Evolutionary conservation across 2,113 vertebrate species (phyloP).

Genomic region (Mastomys coucha): DNA sequence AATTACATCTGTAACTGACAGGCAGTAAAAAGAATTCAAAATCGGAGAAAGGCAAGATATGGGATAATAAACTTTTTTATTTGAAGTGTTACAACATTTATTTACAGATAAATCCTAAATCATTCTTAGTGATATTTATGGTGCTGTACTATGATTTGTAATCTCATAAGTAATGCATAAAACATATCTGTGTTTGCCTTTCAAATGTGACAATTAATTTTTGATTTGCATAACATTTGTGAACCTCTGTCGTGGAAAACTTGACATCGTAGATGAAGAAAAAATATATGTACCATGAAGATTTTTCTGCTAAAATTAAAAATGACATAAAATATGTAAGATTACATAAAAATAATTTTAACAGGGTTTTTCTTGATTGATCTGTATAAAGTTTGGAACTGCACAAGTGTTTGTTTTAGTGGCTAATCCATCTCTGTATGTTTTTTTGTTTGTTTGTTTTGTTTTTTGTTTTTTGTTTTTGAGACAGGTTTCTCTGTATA

Average conservation of each 20-base stretch:
- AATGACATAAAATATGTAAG: not conserved
- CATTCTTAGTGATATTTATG: not conserved
- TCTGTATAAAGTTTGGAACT: not conserved
- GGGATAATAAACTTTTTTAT: constrained; percentile 21
- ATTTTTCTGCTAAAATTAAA: constrained; percentile 30
- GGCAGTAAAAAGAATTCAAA: not conserved
- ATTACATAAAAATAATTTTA: constrained; percentile 14
- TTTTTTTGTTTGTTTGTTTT: no score
- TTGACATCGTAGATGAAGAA: not conserved
- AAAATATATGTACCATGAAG: constrained; percentile 30
- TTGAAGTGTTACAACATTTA: constrained; percentile 34
- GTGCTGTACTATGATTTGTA: constrained; percentile 12
- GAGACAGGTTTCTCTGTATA: no score
- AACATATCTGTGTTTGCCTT: not conserved
- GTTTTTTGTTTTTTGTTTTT: no score
- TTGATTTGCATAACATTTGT: constrained; percentile 31
- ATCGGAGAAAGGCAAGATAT: constrained; percentile 41
- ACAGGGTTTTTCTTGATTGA: not conserved
- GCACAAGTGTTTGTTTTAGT: not conserved
- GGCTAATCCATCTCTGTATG: not conserved
- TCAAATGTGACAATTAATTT: constrained; percentile 5
- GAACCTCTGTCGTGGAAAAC: constrained; percentile 14
- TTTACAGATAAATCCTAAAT: not conserved
- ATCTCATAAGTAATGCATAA: constrained; percentile 1
- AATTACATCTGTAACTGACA: not conserved